phyloP scores from a whole-genome alignment of 1,140 invertebrate species.

The Halictus rubicundus region DNA sequence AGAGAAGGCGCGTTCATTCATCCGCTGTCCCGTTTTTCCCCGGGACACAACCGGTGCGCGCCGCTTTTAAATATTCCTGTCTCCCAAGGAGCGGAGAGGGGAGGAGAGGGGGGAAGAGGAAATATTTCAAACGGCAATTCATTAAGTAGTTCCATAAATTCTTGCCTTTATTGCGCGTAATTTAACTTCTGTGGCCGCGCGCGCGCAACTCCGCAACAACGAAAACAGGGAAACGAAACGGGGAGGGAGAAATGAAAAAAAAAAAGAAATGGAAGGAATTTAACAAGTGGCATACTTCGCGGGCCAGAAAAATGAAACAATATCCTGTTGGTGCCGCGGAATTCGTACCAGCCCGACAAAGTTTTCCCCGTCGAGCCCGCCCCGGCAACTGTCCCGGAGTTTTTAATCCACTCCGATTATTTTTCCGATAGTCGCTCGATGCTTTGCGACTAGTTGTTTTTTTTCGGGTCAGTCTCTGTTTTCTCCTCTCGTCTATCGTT shows the following conservation, averaged over 20 bases:
- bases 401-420: not conserved
- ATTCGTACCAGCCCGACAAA: not conserved
- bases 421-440: not conserved
- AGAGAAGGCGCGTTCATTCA: not conserved
- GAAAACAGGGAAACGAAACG: not conserved
- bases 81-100: too few species aligned
- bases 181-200: constrained; percentile 10
- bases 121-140: constrained; percentile 16
- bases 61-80: not conserved
- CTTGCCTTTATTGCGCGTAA: constrained; percentile 14
- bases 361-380: not conserved
- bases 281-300: not conserved
- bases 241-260: not conserved
- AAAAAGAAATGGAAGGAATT: not conserved
- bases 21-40: too few species aligned
- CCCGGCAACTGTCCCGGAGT: not conserved
- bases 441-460: not conserved
- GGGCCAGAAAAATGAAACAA: not conserved
- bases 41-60: too few species aligned
- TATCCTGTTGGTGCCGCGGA: not conserved
- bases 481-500: not conserved
- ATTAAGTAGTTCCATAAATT: constrained; percentile 30
- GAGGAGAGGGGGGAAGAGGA: too few species aligned
- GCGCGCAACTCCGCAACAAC: too few species aligned
- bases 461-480: not conserved